Evolutionary conservation across 2,797 vertebrate species (phyloP).

Genomic region (Pseudochaenichthys georgianus): DNA sequence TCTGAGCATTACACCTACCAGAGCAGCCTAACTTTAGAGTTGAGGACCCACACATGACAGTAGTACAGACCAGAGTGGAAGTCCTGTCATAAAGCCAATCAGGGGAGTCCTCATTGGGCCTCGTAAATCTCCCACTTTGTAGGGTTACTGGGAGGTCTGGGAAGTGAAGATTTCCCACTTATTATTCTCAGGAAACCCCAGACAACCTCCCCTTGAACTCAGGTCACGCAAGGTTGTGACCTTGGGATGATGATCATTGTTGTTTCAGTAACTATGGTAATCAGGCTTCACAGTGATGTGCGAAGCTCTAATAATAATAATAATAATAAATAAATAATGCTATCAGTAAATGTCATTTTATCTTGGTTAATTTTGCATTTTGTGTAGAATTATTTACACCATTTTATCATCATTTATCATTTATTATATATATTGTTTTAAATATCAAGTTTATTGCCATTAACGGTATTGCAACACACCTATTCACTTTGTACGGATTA

Average conservation of each 20-base stretch:
- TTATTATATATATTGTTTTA: no score
- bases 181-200: slow-evolving; percentile 84
- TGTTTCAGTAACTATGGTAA: slow-evolving; percentile 76
- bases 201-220: slow-evolving; percentile 77
- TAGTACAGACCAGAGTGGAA: slow-evolving; percentile 78
- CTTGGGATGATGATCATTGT: slow-evolving; percentile 80
- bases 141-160: slow-evolving; percentile 85
- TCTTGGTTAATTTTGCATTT: no score
- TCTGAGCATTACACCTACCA: slow-evolving; percentile 43
- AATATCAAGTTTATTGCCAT: no score
- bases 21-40: slow-evolving; percentile 67
- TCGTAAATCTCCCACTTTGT: slow-evolving; percentile 83
- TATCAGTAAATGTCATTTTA: no score
- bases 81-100: slow-evolving; percentile 88
- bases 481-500: background rate
- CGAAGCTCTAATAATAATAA: background rate
- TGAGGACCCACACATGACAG: slow-evolving; percentile 69
- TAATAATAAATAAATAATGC: no score
- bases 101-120: slow-evolving; percentile 73
- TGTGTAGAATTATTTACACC: no score
- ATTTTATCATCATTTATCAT: no score
- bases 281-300: slow-evolving; percentile 27
- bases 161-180: slow-evolving; percentile 87
- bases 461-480: no score
- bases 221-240: slow-evolving; percentile 81